Base-by-base conservation (phyloP, 2,113 vertebrate species). In the Eidolon helvum region DNA sequence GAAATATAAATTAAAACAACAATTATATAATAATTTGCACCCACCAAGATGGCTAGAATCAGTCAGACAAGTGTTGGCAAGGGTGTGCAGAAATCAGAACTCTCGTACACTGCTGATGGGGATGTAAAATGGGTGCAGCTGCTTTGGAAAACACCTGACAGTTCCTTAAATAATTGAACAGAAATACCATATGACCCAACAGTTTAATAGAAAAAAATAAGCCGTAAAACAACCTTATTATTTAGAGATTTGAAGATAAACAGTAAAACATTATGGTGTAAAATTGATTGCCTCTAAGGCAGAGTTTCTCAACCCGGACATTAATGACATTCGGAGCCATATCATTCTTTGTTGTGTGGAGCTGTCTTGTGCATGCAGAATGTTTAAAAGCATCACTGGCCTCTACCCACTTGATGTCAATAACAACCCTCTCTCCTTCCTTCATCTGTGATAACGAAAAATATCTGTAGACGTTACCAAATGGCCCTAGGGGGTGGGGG, bases 401-500 rank as follows among this genome's bases (percentile, higher is more conserved):
- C 8, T 78, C 26, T 48, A 15, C 50, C 8, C 7, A 80, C 11
- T 21, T 68, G 55, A 63, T 45, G 5, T 28, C 30, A 69, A 35
- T 35, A 50, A 10, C 4, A 68, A 9, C 15, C 16, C 2, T 30
- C 35, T 57, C 15, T 63, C 30, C 2, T 30, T 45, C 10, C 10
- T 14, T 9, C 10, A 2, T 22, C 43, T 78, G 4, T 40, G n/a
- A 77, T 55, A 78, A 82, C 24, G 24, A 87, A 63, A 50, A 50
- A 50, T 50, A 50, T 69, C 7, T 50, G 61, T 63, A 55, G 38
- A 72, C 2, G 8, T 45, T 61, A 14, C 33, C 57, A 43, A n/a
- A 57, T 24, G n/a, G 7, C 18, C 33, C 4, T 0, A 10, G 15
- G 3, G 11, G 40, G 7, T 3, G 8, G 2, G 9, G 10, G 1